Evolutionary conservation across 2,113 vertebrate genomes (phyloP).

Genomic region (Cololabis saira): DNA sequence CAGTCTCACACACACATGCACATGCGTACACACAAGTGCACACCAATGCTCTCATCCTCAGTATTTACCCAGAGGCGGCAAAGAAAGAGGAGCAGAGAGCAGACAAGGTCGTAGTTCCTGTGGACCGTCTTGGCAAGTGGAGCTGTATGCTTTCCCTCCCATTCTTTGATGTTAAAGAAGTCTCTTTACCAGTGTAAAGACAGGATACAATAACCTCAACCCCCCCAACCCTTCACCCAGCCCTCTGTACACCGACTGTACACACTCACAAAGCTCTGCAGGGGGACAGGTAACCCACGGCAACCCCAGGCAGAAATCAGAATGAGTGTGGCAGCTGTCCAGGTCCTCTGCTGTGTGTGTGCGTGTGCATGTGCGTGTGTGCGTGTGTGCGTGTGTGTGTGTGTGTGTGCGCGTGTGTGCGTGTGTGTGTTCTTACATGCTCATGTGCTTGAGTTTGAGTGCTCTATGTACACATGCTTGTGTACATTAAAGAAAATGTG

Average conservation of each 20-base stretch:
- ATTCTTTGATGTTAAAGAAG: constrained; percentile 77
- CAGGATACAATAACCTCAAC: constrained; percentile 59
- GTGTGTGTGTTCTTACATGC: too few species aligned
- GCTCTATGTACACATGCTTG: too few species aligned
- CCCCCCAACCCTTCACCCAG: constrained; percentile 16
- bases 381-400: neutral
- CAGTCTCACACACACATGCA: neutral
- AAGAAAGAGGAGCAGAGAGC: constrained; percentile 54
- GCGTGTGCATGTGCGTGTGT: constrained; percentile 10
- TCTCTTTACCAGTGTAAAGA: constrained; percentile 69
- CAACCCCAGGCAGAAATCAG: constrained; percentile 69
- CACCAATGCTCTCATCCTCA: constrained; percentile 17
- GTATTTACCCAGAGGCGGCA: constrained; percentile 64
- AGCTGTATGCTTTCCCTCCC: constrained; percentile 53
- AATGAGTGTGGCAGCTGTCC: constrained; percentile 71
- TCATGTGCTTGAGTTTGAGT: neutral
- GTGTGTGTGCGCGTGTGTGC: neutral
- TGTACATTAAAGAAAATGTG: too few species aligned
- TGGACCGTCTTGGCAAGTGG: constrained; percentile 74
- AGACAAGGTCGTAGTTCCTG: constrained; percentile 68
- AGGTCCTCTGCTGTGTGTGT: constrained; percentile 29
- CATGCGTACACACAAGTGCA: constrained; percentile 19
- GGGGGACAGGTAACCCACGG: constrained; percentile 66
- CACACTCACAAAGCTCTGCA: constrained; percentile 56
- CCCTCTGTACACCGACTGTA: constrained; percentile 38